These are phyloP conservation scores for Apis mellifera DNA, from an alignment of 1,140 invertebrate genomes.

Conservation along the genomic window Amel_HAv3.1 CM009931.2:23154501-23155000, in stretches of 20 bases:
- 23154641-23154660: constrained; percentile 50
- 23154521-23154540: constrained; percentile 42
- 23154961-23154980: constrained; percentile 50
- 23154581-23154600: constrained; percentile 65
- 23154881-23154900: constrained; percentile 53
- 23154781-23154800: background rate
- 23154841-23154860: constrained; percentile 16
- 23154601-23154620: constrained; percentile 67
- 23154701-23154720: background rate
- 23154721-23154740: constrained; percentile 1
- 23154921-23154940: constrained; percentile 58
- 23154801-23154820: background rate
- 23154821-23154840: constrained; percentile 25
- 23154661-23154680: constrained; percentile 49
- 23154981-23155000: constrained; percentile 60
- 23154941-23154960: constrained; percentile 50
- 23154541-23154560: constrained; percentile 43
- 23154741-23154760: background rate
- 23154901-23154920: constrained; percentile 68
- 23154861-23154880: constrained; percentile 15
- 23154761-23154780: background rate
- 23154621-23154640: constrained; percentile 68
- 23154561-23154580: constrained; percentile 62
- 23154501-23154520: constrained; percentile 58
- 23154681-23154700: constrained; percentile 9